Conservation (phyloP, 2,113 vertebrate species). For the Amblyornis subalaris region DNA sequence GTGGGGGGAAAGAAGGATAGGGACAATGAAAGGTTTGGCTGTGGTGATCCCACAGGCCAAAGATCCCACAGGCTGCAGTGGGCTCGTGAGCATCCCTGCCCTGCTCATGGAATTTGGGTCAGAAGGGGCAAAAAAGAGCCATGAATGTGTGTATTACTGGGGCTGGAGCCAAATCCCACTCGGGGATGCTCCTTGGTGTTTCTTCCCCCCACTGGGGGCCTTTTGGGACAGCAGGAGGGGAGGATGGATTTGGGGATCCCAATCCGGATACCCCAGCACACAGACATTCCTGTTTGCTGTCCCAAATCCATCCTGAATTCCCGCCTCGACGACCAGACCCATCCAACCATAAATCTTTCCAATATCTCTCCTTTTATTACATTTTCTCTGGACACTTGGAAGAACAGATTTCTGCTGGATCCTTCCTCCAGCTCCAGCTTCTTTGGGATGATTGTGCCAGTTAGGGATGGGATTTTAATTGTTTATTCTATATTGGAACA, state of each 20-base stretch:
- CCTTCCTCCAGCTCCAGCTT: not conserved
- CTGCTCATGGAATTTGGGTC: not conserved
- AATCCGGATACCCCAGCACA: not conserved
- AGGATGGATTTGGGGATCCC: not conserved
- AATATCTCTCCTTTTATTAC: no score
- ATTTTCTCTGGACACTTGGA: not conserved
- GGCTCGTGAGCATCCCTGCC: not conserved
- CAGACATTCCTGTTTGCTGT: not conserved
- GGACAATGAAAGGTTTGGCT: not conserved
- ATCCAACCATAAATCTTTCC: accelerated
- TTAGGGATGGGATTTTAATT: not conserved
- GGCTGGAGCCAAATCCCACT: accelerated
- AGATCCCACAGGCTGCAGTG: not conserved
- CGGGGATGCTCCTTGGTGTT: accelerated
- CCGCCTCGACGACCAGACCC: not conserved
- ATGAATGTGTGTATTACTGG: not conserved
- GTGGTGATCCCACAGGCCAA: no score
- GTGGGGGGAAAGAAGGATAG: not conserved
- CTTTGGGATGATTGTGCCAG: not conserved
- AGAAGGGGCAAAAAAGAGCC: not conserved
- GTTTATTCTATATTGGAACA: not conserved
- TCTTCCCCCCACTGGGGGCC: no score
- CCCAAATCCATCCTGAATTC: not conserved
- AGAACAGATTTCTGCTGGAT: not conserved
- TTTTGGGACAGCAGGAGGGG: no score